Evolutionary conservation across 1,140 invertebrate genomes (phyloP).

Genomic region (Drosophila kohkoa): DNA sequence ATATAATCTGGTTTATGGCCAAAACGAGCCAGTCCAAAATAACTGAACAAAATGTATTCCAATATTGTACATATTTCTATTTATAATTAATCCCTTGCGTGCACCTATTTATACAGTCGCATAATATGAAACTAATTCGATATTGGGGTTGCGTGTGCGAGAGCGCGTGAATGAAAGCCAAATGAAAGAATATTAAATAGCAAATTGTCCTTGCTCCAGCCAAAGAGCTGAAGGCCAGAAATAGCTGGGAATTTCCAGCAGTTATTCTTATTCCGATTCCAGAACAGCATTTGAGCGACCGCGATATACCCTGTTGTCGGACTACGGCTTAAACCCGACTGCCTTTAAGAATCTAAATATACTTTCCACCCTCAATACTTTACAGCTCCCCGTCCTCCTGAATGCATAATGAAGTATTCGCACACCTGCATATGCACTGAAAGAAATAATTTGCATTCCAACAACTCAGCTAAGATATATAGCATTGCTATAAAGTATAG

Average conservation of each 20-base stretch:
- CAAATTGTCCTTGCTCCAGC: conserved; percentile 9
- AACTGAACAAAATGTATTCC: neutral
- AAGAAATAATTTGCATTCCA: neutral
- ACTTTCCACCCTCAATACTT: too few relatives aligned
- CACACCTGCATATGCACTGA: neutral
- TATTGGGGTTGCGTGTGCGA: conserved; percentile 18
- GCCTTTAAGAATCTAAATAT: neutral
- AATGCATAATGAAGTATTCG: conserved; percentile 2
- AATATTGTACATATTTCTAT: conserved; percentile 41
- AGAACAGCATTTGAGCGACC: neutral
- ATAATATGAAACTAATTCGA: neutral
- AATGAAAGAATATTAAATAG: conserved; percentile 15
- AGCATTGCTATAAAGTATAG: neutral
- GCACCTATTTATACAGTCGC: conserved; percentile 57
- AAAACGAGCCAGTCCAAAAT: conserved; percentile 13
- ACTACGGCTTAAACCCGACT: neutral
- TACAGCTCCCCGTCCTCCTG: neutral
- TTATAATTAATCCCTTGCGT: conserved; percentile 52
- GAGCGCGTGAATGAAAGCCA: conserved; percentile 7
- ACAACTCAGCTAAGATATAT: too few relatives aligned
- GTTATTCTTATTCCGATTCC: neutral
- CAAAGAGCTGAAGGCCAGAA: conserved; percentile 13
- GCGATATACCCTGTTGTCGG: neutral
- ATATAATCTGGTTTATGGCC: conserved; percentile 40
- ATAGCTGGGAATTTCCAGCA: conserved; percentile 56